phyloP scores from a whole-genome alignment of 1,140 invertebrate genomes.

The Zaprionus africanus region DNA sequence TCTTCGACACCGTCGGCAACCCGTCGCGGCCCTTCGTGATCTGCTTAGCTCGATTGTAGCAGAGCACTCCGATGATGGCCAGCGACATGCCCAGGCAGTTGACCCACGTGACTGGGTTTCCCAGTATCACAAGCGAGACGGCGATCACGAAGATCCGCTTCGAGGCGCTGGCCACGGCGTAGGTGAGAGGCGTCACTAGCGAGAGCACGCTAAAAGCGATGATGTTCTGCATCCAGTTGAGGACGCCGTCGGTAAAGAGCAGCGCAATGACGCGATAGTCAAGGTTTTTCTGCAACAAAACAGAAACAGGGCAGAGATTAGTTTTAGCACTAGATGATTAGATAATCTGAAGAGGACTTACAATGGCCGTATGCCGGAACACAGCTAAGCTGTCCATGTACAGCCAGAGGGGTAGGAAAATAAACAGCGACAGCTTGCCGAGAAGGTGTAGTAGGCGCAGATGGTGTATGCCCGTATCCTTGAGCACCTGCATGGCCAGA shows the following conservation, averaged over 20 bases:
- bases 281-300: conserved; percentile 82
- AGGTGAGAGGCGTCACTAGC: conserved; percentile 95
- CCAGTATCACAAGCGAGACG: conserved; percentile 93
- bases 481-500: conserved; percentile 88
- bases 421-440: conserved; percentile 90
- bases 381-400: conserved; percentile 89
- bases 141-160: conserved; percentile 97
- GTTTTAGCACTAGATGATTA: neutral
- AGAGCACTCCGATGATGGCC: conserved; percentile 95
- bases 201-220: conserved; percentile 96
- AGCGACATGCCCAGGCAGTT: conserved; percentile 96
- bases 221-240: conserved; percentile 98
- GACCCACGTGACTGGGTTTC: conserved; percentile 95
- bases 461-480: conserved; percentile 95
- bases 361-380: conserved; percentile 86
- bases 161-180: conserved; percentile 97
- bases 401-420: conserved; percentile 96
- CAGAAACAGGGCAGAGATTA: conserved; percentile 5
- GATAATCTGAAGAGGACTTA: conserved; percentile 48
- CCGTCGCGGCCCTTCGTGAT: conserved; percentile 59
- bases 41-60: conserved; percentile 90
- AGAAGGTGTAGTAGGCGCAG: conserved; percentile 93
- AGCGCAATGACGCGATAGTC: conserved; percentile 87
- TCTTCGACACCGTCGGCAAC: conserved; percentile 53
- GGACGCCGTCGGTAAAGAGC: conserved; percentile 92